Conservation (phyloP, 2,888 invertebrate species). For the Neoaliturus tenellus region DNA sequence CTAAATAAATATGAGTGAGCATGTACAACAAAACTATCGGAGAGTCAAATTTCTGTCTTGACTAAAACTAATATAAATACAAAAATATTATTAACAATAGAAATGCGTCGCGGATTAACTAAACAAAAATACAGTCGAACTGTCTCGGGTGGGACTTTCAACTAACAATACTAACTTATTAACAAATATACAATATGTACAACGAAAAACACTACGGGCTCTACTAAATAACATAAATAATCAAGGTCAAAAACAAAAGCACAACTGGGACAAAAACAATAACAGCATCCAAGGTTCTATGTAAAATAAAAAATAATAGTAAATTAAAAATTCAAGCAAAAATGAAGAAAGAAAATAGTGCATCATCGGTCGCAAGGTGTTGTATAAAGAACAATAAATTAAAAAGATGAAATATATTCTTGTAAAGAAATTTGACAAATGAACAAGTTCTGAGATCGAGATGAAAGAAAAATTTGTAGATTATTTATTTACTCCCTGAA, state of each 20-base stretch:
- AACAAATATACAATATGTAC: conserved; percentile 42
- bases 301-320: neutral
- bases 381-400: neutral
- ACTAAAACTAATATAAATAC: conserved; percentile 34
- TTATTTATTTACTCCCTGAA: no score
- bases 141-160: conserved; percentile 36
- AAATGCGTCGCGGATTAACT: conserved; percentile 11
- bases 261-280: conserved; percentile 31
- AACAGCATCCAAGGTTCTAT: conserved; percentile 56
- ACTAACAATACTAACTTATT: conserved; percentile 47
- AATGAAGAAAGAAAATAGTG: neutral
- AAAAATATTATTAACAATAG: neutral
- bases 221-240: conserved; percentile 17
- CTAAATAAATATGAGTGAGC: conserved; percentile 47
- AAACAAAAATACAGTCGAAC: conserved; percentile 31
- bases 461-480: no score
- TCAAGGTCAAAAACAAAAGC: conserved; percentile 48
- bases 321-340: neutral
- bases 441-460: no score
- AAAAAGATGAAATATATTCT: no score
- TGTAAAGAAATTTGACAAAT: no score
- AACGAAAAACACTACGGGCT: neutral
- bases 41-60: conserved; percentile 49
- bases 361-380: no score
- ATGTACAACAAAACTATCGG: conserved; percentile 32